Base-by-base conservation (phyloP, 2,888 invertebrate genomes). In the Biston betularia region DNA sequence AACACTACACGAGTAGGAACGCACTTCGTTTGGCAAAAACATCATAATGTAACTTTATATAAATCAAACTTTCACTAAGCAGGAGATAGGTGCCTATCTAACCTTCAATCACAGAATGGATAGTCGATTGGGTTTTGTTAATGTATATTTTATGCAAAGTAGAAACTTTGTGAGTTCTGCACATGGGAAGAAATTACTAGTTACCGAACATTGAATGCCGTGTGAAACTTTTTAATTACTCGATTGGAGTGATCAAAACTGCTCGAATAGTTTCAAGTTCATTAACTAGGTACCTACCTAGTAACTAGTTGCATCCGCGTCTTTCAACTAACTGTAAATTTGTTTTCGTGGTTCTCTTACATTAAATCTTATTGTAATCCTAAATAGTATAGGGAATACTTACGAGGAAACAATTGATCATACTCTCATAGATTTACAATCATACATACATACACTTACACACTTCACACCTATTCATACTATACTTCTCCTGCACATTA, bases 91-190 rank as follows among this genome's bases (percentile, higher is more conserved):
- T 38, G 12, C 14, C 11, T n/a, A 52, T 15, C 38, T 11, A 44
- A 54, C 33, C 54, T 54, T 54, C 33, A 54, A 44, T 54, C 8
- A 59, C 49, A 50, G 49, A 33, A 6, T 40, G 33, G 40, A 44
- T 15, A 11, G 50, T 52, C 24, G 14, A 52, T 52, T 44, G 44
- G 34, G 15, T 53, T n/a, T 34, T 24, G 50, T 24, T 70, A 62
- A 73, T 69, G 67, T 72, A 70, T 75, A 73, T 75, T 75, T 75
- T 77, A 80, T 79, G 77, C 75, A 76, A 79, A 80, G 78, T 62
- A 59, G 63, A 54, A 42, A 12, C 33, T 14, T 35, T 14, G 10
- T 11, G 48, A 14, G 42, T 55, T 63, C 42, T 44, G 42, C 42
- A 49, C 49, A 44, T 35, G 24, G 14, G 34, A 56, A 14, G 12